Percentiles rank a stretch among this genome's conserved stretches.
These are phyloP conservation scores for Drosophila nigricruria DNA, from an alignment of 2,888 invertebrate species.

Conservation along the genomic window DNA sequence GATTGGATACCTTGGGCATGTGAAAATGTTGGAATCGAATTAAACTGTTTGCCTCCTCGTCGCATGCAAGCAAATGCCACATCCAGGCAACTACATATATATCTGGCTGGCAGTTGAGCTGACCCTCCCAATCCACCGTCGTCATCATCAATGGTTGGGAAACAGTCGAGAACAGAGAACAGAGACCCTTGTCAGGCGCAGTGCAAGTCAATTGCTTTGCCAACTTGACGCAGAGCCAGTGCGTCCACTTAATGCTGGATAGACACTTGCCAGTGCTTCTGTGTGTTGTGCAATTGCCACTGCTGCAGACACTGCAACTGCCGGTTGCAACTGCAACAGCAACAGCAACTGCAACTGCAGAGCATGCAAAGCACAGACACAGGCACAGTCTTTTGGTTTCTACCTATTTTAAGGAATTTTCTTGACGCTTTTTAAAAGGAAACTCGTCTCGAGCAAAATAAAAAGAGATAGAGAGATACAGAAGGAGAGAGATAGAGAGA, in stretches of 20 bases:
- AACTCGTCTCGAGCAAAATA: constrained; percentile 46
- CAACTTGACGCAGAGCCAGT: constrained; percentile 64
- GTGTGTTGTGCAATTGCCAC: constrained; percentile 18
- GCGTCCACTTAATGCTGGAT: constrained; percentile 55
- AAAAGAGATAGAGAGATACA: background rate
- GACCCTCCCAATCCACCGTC: constrained; percentile 1
- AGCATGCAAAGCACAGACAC: constrained; percentile 26
- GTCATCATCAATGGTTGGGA: background rate
- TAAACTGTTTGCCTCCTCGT: constrained; percentile 46
- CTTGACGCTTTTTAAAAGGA: constrained; percentile 61
- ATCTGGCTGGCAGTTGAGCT: constrained; percentile 16
- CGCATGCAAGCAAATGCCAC: constrained; percentile 33
- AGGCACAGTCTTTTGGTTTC: constrained; percentile 15
- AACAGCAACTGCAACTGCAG: constrained; percentile 9
- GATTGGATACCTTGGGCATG: constrained; percentile 57
- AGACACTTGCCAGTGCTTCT: constrained; percentile 25
- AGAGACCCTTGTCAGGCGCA: constrained; percentile 22
- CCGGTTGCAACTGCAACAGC: constrained; percentile 9
- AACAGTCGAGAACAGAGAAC: background rate
- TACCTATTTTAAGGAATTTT: constrained; percentile 69
- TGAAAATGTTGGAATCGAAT: constrained; percentile 63
- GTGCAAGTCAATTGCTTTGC: constrained; percentile 64
- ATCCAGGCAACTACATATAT: background rate
- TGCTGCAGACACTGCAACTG: constrained; percentile 12
- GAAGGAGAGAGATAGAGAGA: constrained; percentile 15